Evolutionary conservation across 2,797 vertebrate genomes (phyloP), one percentile per base, ranked within the genome.

Genomic region (Ctenochaetus hawaiiensis): DNA sequence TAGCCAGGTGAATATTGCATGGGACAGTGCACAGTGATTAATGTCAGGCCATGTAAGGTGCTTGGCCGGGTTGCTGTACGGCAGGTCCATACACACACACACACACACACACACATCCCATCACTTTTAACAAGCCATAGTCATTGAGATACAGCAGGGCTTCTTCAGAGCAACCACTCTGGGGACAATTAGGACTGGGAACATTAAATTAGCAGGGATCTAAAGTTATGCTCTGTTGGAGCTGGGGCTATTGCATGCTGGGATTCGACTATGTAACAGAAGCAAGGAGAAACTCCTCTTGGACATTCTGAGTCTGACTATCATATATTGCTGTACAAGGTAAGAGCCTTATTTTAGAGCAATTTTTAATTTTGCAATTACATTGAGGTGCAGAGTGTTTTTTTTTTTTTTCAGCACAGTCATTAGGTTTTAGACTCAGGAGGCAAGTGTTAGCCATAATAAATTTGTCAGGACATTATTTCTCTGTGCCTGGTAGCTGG

Each of bases 161-260:
- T 84, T 23, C 82, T 80, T 87, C 75, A 75, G 80, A 91, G 77
- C 84, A 83, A 77, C 82, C 76, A 81, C 87, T 91, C 86, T 39
- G 70, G 89, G 89, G 87, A 91, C 90, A 90, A 87, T 92, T 93
- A 93, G 76, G 62, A 65, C 81, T 81, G 82, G 75, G 82, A 92
- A 91, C 81, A 89, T 92, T 91, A 89, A 91, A 90, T 93, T 90
- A 92, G 74, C 83, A 78, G 85, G 71, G 87, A 89, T 82, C 87
- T 87, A 70, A 83, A 91, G 88, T 80, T 86, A 80, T 82, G 88
- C 82, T 85, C 82, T 82, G 75, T 22, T 68, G 74, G 63, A 77
- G 78, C 72, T 70, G 44, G 43, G 43, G 62, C 80, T 80, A 66
- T 68, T 83, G 78, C 80, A 78, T 72, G 58, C 73, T 83, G 83